Percentiles rank a stretch among this genome's conserved stretches.
Evolutionary conservation across 2,797 vertebrate species (phyloP).

Genomic region (Sphenopsis melanotis): DNA sequence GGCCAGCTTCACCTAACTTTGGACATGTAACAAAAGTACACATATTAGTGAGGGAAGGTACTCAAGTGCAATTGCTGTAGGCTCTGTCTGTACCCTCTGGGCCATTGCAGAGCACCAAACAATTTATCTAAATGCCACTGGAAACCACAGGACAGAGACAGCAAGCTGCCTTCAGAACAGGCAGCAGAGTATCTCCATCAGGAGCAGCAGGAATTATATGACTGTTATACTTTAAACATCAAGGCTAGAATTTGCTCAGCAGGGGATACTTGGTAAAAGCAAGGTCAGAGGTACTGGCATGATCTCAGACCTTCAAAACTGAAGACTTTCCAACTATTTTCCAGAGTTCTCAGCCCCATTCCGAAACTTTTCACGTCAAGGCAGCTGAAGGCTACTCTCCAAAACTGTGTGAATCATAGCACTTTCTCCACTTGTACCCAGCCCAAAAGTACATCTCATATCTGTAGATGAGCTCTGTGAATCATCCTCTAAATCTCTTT

Average conservation of each 20-base stretch:
- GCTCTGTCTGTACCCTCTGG: not conserved
- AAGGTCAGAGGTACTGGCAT: not conserved
- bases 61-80: not conserved
- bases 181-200: not conserved
- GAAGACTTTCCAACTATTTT: not conserved
- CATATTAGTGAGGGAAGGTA: not conserved
- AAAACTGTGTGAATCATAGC: not conserved
- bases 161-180: not conserved
- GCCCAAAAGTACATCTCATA: not conserved
- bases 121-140: not conserved
- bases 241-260: constrained; percentile 6
- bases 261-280: not conserved
- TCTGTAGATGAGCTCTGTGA: not conserved
- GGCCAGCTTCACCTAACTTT: not conserved
- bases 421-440: not conserved
- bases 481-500: not conserved
- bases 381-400: not conserved
- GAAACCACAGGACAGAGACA: not conserved
- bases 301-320: not conserved
- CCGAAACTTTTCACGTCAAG: not conserved
- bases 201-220: not conserved
- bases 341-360: not conserved
- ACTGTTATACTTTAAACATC: not conserved
- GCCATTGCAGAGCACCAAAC: not conserved
- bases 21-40: not conserved